Base-by-base conservation (phyloP, 2,888 invertebrate genomes). In the Dicranocentrus wangi region DNA sequence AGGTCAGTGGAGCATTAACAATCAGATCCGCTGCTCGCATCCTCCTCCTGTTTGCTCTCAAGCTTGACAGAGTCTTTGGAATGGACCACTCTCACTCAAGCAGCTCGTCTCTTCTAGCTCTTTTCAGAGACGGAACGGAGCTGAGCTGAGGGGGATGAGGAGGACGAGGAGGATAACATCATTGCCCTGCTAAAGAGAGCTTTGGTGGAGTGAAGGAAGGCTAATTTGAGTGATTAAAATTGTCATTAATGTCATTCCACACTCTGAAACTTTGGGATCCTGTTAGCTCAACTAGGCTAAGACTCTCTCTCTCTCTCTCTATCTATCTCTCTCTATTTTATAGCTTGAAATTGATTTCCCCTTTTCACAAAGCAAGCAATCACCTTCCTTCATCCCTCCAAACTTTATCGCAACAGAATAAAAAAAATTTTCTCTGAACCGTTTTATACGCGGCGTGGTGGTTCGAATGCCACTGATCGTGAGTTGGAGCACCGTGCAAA, bases 1-100 rank as follows among this genome's bases (percentile, higher is more conserved):
- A 42, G 71, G 43, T 43, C 27, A 60, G 71, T 60, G 43, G 27
- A 60, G 60, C 71, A 43, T 60, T 70, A 71, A 60, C 58, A 71
- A 60, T 71, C 27, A 2, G 1, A 60, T 60, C 28, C 25, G n/a
- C 15, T 60, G 27, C 19, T 69, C 55, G 39, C 47, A 51, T 51
- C 28, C 51, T 68, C 66, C 51, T 68, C 51, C 17, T 51, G 25
- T 47, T 53, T n/a, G 55, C 23, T 8, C 23, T 17, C 23, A 55
- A 55, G 55, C 10, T n/a, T n/a, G 47, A 15, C n/a, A n/a, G 47
- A 3, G 8, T 5, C 47, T 47, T 17, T 17, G 15, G 17, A 47
- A 47, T 39, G 8, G 39, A 8, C 39, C 39, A n/a, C n/a, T n/a
- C 39, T 39, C 17, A 3, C 51, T 17, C 17, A n/a, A 51, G 51